A percentile compares a stretch with the other conserved stretches of the same genome.
These are phyloP conservation scores for Sipha flava DNA, from an alignment of 1,140 invertebrate genomes.

Conservation along the genomic window DNA sequence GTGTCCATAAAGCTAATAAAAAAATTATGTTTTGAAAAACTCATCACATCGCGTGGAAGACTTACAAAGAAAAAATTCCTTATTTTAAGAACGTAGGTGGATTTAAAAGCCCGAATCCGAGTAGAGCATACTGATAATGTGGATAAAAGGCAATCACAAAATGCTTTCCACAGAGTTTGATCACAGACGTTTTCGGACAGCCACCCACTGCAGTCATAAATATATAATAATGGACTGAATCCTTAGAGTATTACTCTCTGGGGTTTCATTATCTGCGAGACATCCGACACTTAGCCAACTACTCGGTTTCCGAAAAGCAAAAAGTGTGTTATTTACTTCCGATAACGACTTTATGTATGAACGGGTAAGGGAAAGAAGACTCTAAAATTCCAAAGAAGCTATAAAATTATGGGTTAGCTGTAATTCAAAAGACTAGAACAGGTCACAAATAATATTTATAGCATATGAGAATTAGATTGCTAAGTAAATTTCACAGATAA, in stretches of 20 bases:
- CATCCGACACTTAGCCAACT: slow-evolving; percentile 9
- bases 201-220: neutral
- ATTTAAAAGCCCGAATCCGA: neutral
- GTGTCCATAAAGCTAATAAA: no score
- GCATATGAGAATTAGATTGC: neutral
- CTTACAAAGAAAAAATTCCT: neutral
- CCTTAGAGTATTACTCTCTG: slow-evolving; percentile 16
- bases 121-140: neutral
- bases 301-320: slow-evolving; percentile 13
- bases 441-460: neutral
- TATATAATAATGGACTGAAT: slow-evolving; percentile 25
- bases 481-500: neutral
- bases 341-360: neutral
- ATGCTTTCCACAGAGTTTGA: neutral
- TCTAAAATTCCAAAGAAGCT: slow-evolving; percentile 15
- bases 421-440: neutral
- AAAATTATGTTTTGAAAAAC: neutral
- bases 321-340: slow-evolving; percentile 22
- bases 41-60: neutral
- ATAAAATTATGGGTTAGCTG: neutral
- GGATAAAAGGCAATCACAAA: neutral
- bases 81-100: neutral
- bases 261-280: slow-evolving; percentile 14
- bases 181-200: neutral
- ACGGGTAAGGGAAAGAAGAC: slow-evolving; percentile 23